Evolutionary conservation across 2,888 invertebrate species (phyloP).

Genomic region (Exocentrus adspersus): DNA sequence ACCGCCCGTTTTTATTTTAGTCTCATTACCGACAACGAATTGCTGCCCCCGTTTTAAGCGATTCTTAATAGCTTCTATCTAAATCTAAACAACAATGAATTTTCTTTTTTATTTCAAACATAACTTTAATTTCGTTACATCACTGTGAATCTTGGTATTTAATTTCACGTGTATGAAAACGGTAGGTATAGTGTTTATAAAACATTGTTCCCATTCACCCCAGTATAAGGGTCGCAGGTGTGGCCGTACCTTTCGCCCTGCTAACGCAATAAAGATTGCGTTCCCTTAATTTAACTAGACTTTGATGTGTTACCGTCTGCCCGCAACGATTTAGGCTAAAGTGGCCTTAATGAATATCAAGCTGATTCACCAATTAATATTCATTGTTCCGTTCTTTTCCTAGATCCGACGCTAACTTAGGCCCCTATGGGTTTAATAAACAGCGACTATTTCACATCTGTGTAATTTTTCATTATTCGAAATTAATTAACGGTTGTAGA

Average conservation of each 20-base stretch:
- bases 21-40: neutral
- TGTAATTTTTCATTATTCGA: too few species aligned
- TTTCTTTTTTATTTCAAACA: too few species aligned
- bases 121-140: too few species aligned
- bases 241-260: slow-evolving; percentile 37
- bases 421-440: neutral
- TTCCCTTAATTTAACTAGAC: slow-evolving; percentile 42
- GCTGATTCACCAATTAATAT: slow-evolving; percentile 37
- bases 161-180: too few species aligned
- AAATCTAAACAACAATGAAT: too few species aligned
- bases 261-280: slow-evolving; percentile 40
- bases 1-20: neutral
- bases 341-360: slow-evolving; percentile 41
- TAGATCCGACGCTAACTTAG: neutral
- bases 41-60: neutral
- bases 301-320: slow-evolving; percentile 43
- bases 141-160: too few species aligned
- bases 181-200: too few species aligned
- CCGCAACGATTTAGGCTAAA: slow-evolving; percentile 37
- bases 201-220: too few species aligned
- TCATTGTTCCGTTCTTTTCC: slow-evolving; percentile 7
- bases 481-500: too few species aligned
- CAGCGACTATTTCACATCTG: neutral
- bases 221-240: slow-evolving; percentile 41
- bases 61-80: neutral